Evolutionary conservation across 2,113 vertebrate species (phyloP), one percentile per base, ranked within the genome.

Genomic region (Xiphias gladius): DNA sequence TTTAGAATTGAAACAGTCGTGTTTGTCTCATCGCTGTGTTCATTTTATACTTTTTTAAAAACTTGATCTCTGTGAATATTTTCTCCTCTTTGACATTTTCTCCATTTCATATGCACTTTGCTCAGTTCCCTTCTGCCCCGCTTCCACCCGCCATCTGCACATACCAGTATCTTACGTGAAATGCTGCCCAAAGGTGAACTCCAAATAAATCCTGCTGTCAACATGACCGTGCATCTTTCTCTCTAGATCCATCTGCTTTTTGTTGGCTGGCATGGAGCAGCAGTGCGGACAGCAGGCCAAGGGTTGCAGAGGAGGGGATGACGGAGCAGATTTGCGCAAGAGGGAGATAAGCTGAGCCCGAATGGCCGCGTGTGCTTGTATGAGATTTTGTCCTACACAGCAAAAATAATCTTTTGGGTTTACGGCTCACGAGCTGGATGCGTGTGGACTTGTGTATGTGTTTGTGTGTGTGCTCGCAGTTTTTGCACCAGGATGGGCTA

Each of bases 121-220:
- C 1, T 48, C 0, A 0, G 17, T 61, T 73, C 58, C 14, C 24
- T 16, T 76, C 54, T 73, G 7, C 24, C 72, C 39, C 54, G 39
- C 7, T 84, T 73, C 71, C 11, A 55, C n/a, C 39, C 17, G 9
- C 14, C 67, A 30, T 35, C 30, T 75, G 62, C 26, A 11, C 7
- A 76, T 5, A 22, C 37, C 19, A 41, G 35, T 67, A 39, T 11
- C 22, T 17, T 5, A 64, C 30, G 9, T 57, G 7, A 43, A 64
- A 58, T 50, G 59, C 66, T 68, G 66, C 76, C 41, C 57, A 79
- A 48, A 82, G 76, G 58, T 72, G 62, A 86, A 30, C 26, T 62
- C 37, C 37, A 91, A 57, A 86, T 89, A 92, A 91, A 94, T 52
- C 57, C 70, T 67, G 55, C 59, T 86, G 20, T 85, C 68, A 88